These are phyloP conservation scores for Lepidonotus clava DNA, from an alignment of 2,888 invertebrate species.

Conservation along the genomic window DNA sequence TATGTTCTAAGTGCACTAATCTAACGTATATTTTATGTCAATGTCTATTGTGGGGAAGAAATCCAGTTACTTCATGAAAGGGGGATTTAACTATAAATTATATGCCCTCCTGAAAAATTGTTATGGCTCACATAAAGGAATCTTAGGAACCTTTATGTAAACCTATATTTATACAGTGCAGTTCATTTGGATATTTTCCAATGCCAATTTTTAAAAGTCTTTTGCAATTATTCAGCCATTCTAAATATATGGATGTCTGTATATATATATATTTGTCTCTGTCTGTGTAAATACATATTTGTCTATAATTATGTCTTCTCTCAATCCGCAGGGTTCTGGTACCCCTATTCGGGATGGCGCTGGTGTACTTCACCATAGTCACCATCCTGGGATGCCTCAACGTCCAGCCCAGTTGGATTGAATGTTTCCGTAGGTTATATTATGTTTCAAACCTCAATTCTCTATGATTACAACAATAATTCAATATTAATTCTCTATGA, in stretches of 20 bases:
- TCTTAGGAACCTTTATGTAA: too few relatives aligned
- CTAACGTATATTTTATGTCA: not conserved
- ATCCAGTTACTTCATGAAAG: too few relatives aligned
- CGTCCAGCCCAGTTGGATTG: slow-evolving; percentile 81
- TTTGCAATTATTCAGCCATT: not conserved
- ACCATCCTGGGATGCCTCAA: slow-evolving; percentile 81
- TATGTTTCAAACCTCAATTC: not conserved
- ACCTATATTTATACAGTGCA: too few relatives aligned
- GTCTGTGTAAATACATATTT: not conserved
- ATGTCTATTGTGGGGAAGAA: too few relatives aligned
- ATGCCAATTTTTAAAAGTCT: too few relatives aligned
- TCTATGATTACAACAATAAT: not conserved
- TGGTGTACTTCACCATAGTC: slow-evolving; percentile 81
- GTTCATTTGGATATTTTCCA: too few relatives aligned
- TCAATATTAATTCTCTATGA: not conserved
- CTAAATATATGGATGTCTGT: not conserved
- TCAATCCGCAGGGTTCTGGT: slow-evolving; percentile 79
- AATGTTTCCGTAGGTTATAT: slow-evolving; percentile 82
- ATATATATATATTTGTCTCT: not conserved
- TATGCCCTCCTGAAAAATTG: too few relatives aligned
- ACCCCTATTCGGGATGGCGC: slow-evolving; percentile 81
- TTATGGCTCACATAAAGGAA: too few relatives aligned
- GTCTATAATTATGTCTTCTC: slow-evolving; percentile 24
- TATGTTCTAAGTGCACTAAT: not conserved
- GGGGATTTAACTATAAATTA: too few relatives aligned